Conservation (phyloP, 2,113 vertebrate genomes). For the Sorex fumeus region DNA sequence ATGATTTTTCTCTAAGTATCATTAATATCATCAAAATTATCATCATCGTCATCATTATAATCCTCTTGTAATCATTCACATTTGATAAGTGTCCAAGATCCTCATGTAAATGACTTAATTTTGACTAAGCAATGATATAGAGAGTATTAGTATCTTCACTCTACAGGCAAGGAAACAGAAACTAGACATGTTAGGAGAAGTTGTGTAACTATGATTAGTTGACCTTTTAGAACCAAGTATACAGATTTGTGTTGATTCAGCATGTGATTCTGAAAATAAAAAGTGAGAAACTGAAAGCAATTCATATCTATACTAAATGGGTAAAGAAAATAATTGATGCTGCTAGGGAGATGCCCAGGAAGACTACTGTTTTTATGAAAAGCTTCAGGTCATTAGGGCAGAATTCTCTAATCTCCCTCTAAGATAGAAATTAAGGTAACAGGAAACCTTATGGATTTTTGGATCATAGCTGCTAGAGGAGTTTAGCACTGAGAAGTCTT, state of each 20-base stretch:
- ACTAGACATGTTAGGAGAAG: not conserved
- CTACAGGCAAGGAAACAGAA: conserved; percentile 19
- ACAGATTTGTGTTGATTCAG: not conserved
- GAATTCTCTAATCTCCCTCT: not conserved
- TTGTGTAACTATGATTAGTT: not conserved
- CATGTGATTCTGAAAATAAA: conserved; percentile 14
- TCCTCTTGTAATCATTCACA: not conserved
- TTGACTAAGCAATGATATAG: not conserved
- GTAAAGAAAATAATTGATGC: not conserved
- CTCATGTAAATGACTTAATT: not conserved
- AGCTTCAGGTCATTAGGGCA: too few species aligned
- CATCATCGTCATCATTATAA: too few species aligned
- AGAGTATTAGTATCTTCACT: not conserved
- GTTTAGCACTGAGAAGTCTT: not conserved
- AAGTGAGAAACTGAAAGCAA: not conserved
- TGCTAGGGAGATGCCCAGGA: not conserved
- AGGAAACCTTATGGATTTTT: not conserved
- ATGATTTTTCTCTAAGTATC: conserved; percentile 10
- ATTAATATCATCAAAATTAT: not conserved
- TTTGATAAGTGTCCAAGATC: not conserved
- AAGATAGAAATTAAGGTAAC: not conserved
- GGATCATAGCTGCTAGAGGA: not conserved
- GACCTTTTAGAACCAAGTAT: not conserved
- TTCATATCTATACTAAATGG: not conserved
- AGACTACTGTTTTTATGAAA: not conserved